Evolutionary conservation across 2,797 vertebrate genomes (phyloP).

Genomic region (Cossypha dichroa): DNA sequence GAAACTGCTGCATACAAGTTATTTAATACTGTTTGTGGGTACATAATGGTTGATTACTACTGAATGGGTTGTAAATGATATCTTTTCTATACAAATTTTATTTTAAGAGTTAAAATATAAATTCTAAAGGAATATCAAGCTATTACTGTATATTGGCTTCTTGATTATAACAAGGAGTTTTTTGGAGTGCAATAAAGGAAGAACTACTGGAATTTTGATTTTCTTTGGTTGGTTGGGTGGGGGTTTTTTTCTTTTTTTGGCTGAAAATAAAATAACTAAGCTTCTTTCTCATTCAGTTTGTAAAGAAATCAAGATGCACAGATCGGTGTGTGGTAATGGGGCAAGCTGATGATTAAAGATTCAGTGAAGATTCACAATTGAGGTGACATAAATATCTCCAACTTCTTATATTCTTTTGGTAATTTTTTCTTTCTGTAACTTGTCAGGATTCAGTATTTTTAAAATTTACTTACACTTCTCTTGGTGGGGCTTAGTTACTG

Average conservation of each 20-base stretch:
- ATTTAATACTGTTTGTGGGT: slow-evolving; percentile 66
- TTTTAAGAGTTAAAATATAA: slow-evolving; percentile 77
- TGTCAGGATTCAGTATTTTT: not conserved
- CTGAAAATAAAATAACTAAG: slow-evolving; percentile 32
- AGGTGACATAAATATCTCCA: not conserved
- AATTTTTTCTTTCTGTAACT: not conserved
- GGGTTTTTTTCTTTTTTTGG: not conserved
- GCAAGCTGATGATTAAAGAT: not conserved
- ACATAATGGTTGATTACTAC: slow-evolving; percentile 66
- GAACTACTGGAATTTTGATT: slow-evolving; percentile 24
- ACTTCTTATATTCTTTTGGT: not conserved
- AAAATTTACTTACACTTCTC: not conserved
- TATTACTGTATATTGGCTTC: slow-evolving; percentile 59
- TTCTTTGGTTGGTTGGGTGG: not conserved
- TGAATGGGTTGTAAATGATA: slow-evolving; percentile 77
- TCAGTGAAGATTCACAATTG: not conserved
- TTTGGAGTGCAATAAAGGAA: slow-evolving; percentile 79
- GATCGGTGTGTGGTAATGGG: not conserved
- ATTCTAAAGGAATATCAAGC: slow-evolving; percentile 60
- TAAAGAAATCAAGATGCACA: not conserved
- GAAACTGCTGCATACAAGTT: slow-evolving; percentile 65
- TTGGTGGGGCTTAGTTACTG: not conserved
- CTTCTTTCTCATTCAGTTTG: not conserved
- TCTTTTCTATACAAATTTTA: slow-evolving; percentile 84
- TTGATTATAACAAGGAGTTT: slow-evolving; percentile 67